Percentiles rank a stretch among this genome's conserved stretches.
phyloP scores from a whole-genome alignment of 2,888 invertebrate species.

The Disparrhopalites patrizii region DNA sequence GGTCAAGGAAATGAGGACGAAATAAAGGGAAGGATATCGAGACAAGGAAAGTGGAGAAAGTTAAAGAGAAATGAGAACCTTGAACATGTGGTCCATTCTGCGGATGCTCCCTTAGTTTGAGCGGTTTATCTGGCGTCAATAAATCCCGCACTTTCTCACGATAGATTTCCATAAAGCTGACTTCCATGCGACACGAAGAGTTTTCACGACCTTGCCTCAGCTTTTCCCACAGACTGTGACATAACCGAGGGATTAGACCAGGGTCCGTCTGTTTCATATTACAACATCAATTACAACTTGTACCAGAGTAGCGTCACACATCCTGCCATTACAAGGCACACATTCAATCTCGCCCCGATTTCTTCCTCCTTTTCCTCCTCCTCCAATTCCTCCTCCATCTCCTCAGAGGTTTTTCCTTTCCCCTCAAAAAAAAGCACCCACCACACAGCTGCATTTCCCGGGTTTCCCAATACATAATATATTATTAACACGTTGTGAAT shows the following conservation, averaged over 20 bases:
- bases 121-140: conserved; percentile 53
- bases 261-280: conserved; percentile 50
- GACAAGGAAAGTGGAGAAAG: background rate
- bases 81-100: conserved; percentile 73
- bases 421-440: too few species aligned
- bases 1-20: background rate
- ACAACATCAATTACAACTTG: background rate
- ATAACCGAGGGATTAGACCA: conserved; percentile 54
- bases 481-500: too few species aligned
- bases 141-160: conserved; percentile 69
- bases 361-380: too few species aligned
- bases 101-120: conserved; percentile 76
- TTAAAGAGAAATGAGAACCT: conserved; percentile 57
- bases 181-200: conserved; percentile 42
- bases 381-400: too few species aligned
- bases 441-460: too few species aligned
- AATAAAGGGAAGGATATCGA: background rate
- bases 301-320: background rate
- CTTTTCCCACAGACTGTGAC: conserved; percentile 51
- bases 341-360: too few species aligned
- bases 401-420: too few species aligned
- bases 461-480: too few species aligned
- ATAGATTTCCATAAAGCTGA: conserved; percentile 58
- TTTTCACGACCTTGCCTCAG: conserved; percentile 33
- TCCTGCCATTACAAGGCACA: background rate